These are phyloP conservation scores for Steinernema feltiae DNA, from an alignment of 1,140 invertebrate genomes.

Conservation along the genomic window DNA sequence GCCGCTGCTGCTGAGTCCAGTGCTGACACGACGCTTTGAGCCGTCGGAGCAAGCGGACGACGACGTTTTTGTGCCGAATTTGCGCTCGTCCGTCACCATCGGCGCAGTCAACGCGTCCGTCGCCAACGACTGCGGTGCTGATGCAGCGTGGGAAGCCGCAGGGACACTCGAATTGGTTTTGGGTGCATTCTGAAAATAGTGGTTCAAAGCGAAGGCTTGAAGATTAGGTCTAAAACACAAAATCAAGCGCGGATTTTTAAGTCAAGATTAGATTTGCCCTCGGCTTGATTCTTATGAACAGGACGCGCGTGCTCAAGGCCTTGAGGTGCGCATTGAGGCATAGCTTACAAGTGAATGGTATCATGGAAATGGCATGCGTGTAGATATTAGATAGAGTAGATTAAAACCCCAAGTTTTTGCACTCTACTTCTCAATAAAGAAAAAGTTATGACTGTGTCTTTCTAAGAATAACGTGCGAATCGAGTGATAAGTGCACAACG, in stretches of 20 bases:
- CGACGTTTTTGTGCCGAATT: conserved; percentile 19
- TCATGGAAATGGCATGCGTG: too few species aligned
- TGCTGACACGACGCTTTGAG: conserved; percentile 25
- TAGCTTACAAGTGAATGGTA: too few species aligned
- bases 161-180: conserved; percentile 47
- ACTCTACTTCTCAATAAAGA: too few species aligned
- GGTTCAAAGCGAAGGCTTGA: not conserved
- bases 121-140: conserved; percentile 22
- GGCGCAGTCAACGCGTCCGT: conserved; percentile 44
- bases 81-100: conserved; percentile 52
- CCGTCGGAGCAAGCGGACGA: conserved; percentile 30
- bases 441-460: too few species aligned
- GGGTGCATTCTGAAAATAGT: conserved; percentile 35
- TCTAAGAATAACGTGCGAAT: too few species aligned
- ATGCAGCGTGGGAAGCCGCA: conserved; percentile 51
- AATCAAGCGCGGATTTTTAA: not conserved
- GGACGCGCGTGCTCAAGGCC: too few species aligned
- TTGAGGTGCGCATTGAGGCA: too few species aligned
- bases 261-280: too few species aligned
- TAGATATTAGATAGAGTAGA: too few species aligned
- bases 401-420: too few species aligned
- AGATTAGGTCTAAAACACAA: not conserved
- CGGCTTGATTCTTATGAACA: too few species aligned
- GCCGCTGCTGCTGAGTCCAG: not conserved
- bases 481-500: too few species aligned